phyloP scores from a whole-genome alignment of 2,797 vertebrate species.

The Rhinella marina region DNA sequence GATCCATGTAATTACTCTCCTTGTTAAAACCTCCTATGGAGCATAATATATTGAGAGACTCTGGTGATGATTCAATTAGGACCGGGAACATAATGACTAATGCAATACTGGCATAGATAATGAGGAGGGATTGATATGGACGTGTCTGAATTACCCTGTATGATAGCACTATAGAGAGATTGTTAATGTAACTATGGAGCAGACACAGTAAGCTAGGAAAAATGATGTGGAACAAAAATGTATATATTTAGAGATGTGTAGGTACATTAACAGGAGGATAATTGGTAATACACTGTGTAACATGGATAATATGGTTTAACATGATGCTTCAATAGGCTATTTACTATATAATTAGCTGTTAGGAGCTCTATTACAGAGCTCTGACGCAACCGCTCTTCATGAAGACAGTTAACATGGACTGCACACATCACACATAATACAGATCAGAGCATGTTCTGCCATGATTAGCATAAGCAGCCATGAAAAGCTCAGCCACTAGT shows the following conservation, averaged over 20 bases:
- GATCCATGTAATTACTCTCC: background rate
- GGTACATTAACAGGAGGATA: background rate
- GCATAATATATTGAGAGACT: constrained; percentile 32
- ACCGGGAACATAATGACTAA: constrained; percentile 28
- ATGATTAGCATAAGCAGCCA: too few species aligned
- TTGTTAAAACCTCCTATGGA: background rate
- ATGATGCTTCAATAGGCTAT: background rate
- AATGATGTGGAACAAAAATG: background rate
- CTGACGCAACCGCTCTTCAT: background rate
- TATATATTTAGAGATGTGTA: background rate
- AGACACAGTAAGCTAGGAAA: background rate
- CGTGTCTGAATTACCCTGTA: background rate
- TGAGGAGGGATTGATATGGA: constrained; percentile 1
- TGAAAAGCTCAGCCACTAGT: too few species aligned
- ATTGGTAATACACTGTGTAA: background rate
- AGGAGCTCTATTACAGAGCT: background rate
- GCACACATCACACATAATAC: too few species aligned
- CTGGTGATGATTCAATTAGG: constrained; percentile 52
- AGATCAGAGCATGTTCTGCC: too few species aligned
- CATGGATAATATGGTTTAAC: background rate
- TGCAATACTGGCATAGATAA: background rate
- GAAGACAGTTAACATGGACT: too few species aligned
- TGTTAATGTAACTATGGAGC: background rate
- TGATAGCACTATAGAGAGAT: background rate
- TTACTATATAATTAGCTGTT: background rate